Evolutionary conservation across 2,797 vertebrate genomes (phyloP), one percentile per base, ranked within the genome.

Genomic region (Siniperca scherzeri): DNA sequence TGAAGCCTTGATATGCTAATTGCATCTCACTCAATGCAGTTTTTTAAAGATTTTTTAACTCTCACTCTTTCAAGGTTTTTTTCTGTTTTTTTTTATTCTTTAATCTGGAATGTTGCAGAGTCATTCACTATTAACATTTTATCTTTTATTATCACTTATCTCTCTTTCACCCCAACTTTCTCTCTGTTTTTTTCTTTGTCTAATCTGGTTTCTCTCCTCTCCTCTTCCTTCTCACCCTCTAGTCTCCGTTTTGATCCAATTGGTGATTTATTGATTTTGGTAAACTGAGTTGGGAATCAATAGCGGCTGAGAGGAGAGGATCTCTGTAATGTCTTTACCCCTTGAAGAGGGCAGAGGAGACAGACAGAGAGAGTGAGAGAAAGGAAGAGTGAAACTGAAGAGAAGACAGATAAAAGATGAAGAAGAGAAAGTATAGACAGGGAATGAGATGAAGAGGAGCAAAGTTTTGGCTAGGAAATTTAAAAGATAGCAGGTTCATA

Each of bases 231-330:
- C 64, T 77, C 59, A 57, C 55, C 59, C 66, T 70, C 72, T 70
- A 44, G 80, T 81, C 74, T 86, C 74, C n/a, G 12, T 88, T 90
- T 87, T 92, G 88, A 91, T 92, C 87, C 85, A 84, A 91, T 90
- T 89, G 86, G 80, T 88, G 87, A 93, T 92, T 91, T 84, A 93
- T 90, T 88, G 91, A 90, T 91, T 91, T 89, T 65, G 48, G 89
- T 89, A 87, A 88, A 57, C 78, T 66, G 85, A 91, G 88, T 80
- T 80, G 40, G 25, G 78, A 88, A 90, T 94, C 91, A 60, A 91
- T 92, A 86, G 53, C n/a, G 78, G 78, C 88, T 87, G 40, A 77
- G 82, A 87, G 79, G 74, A 89, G 79, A 85, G 73, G 48, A 87
- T 86, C 76, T 86, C 67, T 82, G 72, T 83, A 89, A 89, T 87